Evolutionary conservation across 2,888 invertebrate genomes (phyloP).

Genomic region (Steromphala cineraria): DNA sequence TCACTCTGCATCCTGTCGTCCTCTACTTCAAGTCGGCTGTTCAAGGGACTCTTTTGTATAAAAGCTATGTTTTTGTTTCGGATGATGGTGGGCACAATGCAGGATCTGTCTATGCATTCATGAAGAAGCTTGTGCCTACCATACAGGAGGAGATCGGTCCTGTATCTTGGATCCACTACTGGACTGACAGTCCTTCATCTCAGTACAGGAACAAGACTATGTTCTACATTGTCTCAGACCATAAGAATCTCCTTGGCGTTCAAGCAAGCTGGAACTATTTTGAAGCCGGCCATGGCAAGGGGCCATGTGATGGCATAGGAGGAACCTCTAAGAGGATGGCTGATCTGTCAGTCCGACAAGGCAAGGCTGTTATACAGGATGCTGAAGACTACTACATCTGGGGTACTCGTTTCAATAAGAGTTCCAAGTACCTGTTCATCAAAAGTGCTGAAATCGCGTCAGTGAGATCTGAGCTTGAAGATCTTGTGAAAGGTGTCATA

Average conservation of each 20-base stretch:
- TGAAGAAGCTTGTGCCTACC: constrained; percentile 29
- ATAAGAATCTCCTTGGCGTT: constrained; percentile 19
- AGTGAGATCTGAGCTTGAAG: constrained; percentile 2
- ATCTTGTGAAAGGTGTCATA: neutral
- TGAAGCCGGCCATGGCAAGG: constrained; percentile 37
- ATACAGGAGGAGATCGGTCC: neutral
- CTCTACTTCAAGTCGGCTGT: constrained; percentile 22
- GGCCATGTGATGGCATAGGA: constrained; percentile 37
- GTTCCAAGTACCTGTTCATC: constrained; percentile 11
- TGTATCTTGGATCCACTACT: constrained; percentile 29
- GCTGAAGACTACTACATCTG: constrained; percentile 28
- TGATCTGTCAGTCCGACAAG: constrained; percentile 23
- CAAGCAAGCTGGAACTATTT: constrained; percentile 38
- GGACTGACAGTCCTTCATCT: constrained; percentile 43
- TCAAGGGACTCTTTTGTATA: constrained; percentile 1
- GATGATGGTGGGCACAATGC: constrained; percentile 36
- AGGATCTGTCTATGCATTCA: constrained; percentile 3
- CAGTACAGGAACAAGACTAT: constrained; percentile 41
- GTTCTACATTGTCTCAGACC: constrained; percentile 32
- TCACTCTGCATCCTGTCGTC: constrained; percentile 44
- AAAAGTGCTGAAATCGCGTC: constrained; percentile 1
- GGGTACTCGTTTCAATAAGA: constrained; percentile 1
- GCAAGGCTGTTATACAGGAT: constrained; percentile 28
- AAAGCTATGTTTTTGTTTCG: constrained; percentile 35
- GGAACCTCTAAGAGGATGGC: constrained; percentile 30